phyloP scores from a whole-genome alignment of 2,888 invertebrate species.

The Trichacis sp. region DNA sequence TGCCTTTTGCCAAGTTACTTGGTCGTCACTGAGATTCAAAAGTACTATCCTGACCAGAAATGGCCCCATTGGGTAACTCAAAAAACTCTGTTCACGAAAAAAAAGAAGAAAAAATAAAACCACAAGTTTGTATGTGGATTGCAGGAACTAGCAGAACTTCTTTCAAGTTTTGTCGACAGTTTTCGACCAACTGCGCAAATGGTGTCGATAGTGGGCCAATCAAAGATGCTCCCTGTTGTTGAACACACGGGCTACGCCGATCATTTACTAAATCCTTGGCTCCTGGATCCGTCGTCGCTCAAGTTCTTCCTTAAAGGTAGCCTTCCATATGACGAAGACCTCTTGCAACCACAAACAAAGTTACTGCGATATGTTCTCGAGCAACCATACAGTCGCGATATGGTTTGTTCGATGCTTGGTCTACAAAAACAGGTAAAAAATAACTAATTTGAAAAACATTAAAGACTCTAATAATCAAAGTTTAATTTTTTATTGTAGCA shows the following conservation, averaged over 20 bases:
- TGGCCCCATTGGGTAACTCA: slow-evolving; percentile 91
- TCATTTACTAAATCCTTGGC: slow-evolving; percentile 92
- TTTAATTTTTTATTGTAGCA: too few species aligned
- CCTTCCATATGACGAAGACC: slow-evolving; percentile 89
- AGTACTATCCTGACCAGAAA: slow-evolving; percentile 83
- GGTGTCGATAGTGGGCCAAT: slow-evolving; percentile 92
- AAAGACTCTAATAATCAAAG: too few species aligned
- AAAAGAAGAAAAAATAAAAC: not conserved
- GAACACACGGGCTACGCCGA: slow-evolving; percentile 93
- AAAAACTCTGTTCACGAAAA: too few species aligned
- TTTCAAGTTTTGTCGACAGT: slow-evolving; percentile 92
- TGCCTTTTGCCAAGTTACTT: slow-evolving; percentile 95
- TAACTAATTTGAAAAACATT: not conserved
- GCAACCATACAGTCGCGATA: slow-evolving; percentile 95
- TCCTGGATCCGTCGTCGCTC: slow-evolving; percentile 86
- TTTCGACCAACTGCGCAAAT: slow-evolving; percentile 95
- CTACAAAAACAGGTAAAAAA: slow-evolving; percentile 85
- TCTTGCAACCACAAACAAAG: slow-evolving; percentile 89
- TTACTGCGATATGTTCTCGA: slow-evolving; percentile 90
- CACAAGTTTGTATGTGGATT: too few species aligned
- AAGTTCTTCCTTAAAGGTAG: slow-evolving; percentile 79
- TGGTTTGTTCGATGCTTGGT: slow-evolving; percentile 95
- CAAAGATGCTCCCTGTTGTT: slow-evolving; percentile 92
- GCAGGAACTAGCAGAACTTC: slow-evolving; percentile 85
- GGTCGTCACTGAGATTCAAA: slow-evolving; percentile 94